Evolutionary conservation across 2,113 vertebrate genomes (phyloP), one percentile per base, ranked within the genome.

Genomic region (Atlantisia rogersi): DNA sequence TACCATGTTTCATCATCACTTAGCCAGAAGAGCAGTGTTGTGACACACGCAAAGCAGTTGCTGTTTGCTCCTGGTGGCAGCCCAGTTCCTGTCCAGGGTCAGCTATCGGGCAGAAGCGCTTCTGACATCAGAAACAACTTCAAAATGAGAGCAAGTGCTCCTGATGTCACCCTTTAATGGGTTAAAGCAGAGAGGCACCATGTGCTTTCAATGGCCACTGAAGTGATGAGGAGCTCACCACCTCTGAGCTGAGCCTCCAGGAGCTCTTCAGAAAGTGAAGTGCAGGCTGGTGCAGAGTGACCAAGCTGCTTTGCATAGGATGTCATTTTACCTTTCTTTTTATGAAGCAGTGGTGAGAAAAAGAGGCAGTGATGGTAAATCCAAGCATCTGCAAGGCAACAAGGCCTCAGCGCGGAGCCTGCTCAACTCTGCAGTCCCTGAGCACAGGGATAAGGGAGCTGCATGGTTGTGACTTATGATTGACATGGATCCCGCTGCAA

Each of bases 291-390:
- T 3, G 6, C 7, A 6, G 55, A 87, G 79, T 44, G 31, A 59
- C n/a, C 15, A 35, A 70, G 22, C 67, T 85, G 55, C 75, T 95
- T 96, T 94, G 93, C 78, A 90, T 52, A 16, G 71, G 39, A 94
- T 86, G 82, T 86, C 31, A 82, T 37, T 70, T 90, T 22, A 71
- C 24, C 31, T n/a, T 50, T 22, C 48, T 37, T 67, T 86, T 78
- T 7, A 53, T 44, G 31, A 94, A 60, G 59, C 11, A 8, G 58
- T 84, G 59, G 62, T 91, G 58, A 87, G 70, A 80, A 93, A 78
- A 89, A 94, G 58, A 78, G 44, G 60, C 74, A 87, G 67, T 77
- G 65, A 58, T 56, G 70, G 40, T 91, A 82, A 63, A 91, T 80
- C 86, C 83, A 95, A 95, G 91, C 91, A 92, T 63, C 86, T 60